Evolutionary conservation across 2,797 vertebrate species (phyloP).

Genomic region (Gymnothorax javanicus): DNA sequence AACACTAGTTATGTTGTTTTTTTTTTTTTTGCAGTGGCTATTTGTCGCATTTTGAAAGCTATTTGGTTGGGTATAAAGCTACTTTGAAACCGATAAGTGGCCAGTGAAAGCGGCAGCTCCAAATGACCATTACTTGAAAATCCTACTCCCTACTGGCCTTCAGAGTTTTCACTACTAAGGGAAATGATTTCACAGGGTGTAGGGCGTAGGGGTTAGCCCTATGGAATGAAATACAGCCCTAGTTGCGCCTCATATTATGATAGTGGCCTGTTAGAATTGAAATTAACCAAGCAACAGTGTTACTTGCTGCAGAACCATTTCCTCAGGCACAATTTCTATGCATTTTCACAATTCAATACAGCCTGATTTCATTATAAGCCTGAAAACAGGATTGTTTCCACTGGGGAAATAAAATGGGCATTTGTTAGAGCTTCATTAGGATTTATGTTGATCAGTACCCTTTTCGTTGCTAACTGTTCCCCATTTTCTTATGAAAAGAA

Average conservation of each 20-base stretch:
- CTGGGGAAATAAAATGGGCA: neutral
- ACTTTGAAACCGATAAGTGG: no score
- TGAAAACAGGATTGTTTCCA: neutral
- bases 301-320: neutral
- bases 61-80: no score
- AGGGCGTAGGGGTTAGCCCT: no score
- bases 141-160: no score
- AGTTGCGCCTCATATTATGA: neutral
- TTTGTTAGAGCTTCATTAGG: neutral
- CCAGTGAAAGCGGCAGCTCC: no score
- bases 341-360: neutral
- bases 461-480: neutral
- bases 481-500: neutral
- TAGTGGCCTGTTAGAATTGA: neutral
- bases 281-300: neutral
- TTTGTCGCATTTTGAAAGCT: no score
- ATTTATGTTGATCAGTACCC: neutral
- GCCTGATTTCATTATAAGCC: neutral
- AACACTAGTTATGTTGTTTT: no score
- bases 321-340: neutral
- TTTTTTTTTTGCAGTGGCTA: no score
- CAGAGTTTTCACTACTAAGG: no score
- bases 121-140: no score
- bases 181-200: no score
- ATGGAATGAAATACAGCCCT: no score